Base-by-base conservation (phyloP, 2,888 invertebrate species). In the Lycia hirtaria region DNA sequence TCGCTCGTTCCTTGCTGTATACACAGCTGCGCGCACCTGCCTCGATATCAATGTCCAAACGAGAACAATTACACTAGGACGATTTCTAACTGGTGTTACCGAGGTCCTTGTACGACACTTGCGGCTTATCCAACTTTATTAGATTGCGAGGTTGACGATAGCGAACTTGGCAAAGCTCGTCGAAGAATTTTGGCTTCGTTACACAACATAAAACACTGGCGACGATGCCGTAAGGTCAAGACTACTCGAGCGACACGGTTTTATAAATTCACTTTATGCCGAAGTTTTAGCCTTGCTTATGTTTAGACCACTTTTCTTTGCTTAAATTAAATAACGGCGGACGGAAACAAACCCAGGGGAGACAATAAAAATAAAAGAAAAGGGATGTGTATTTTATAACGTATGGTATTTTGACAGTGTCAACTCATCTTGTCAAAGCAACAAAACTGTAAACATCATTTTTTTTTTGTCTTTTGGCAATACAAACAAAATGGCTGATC, bases 151-250 rank as follows among this genome's bases (percentile, higher is more conserved):
- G 76, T 71, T 68, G 71, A 70, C 66, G 72, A 75, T 72, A 66
- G 60, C 65, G 78, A 78, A 83, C 77, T 90, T 91, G 90, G 90
- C 90, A 90, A 80, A 78, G 72, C 64, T 78, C 69, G 72, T 75
- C 67, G 70, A 67, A 69, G 68, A 79, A 74, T 79, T 83, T 86
- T 90, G 87, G 88, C 88, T 85, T 87, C 81, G 85, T 92, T 90
- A 89, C 88, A 91, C 92, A 92, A 92, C 87, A 78, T 80, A 80
- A 76, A 83, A 81, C 83, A 85, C 77, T 75, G 72, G 71, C 73
- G 77, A 78, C 73, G 80, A 80, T 81, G 80, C 79, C 82, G 72
- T 89, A 88, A 87, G 90, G 89, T 91, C 89, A 88, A 85, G 84
- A 87, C 71, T 76, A 81, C 81, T 82, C 77, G 71, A 76, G 75